Base-by-base conservation (phyloP, 2,113 vertebrate genomes). In the Zootoca vivipara region DNA sequence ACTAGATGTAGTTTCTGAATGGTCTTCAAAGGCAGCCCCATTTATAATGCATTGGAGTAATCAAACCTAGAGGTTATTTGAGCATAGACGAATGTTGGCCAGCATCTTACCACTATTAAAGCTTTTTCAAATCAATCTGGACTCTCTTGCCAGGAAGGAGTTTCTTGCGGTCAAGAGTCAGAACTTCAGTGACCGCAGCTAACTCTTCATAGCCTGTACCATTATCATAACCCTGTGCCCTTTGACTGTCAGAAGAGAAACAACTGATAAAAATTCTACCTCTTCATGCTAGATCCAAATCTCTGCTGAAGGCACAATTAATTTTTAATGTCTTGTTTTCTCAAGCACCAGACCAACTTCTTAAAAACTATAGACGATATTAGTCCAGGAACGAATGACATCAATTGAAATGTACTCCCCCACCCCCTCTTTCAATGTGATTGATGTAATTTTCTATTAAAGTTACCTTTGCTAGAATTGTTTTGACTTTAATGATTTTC, bases 401-500 rank as follows among this genome's bases (percentile, higher is more conserved):
- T 95, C 90, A 93, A 58, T 93, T 96, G 95, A 95, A 96, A 95
- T 85, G 85, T 92, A 85, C 87, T 92, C 95, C 96, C 97, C 96
- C n/a, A n/a, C n/a, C 95, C 93, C 30, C 58, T 46, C 86, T 88
- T 96, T 95, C 96, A 96, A 97, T 95, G 96, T 98, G 98, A 98
- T 98, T 98, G 97, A 98, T 98, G 98, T 96, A 95, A 98, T 98
- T 98, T 97, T 91, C 92, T 96, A 97, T 98, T 98, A 97, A 96
- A 97, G 96, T 98, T 98, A 98, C 97, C 98, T 98, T 98, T 97
- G 95, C 97, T 95, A 95, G 96, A 97, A 96, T 96, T 97, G 96
- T 97, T 98, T 98, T 97, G 96, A 97, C 91, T 97, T 89, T 97
- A 98, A 98, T 97, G 98, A 99, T 99, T 99, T 99, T 96, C 98